Conservation (phyloP, 1,140 invertebrate species). For the Diachasma alloeum region DNA sequence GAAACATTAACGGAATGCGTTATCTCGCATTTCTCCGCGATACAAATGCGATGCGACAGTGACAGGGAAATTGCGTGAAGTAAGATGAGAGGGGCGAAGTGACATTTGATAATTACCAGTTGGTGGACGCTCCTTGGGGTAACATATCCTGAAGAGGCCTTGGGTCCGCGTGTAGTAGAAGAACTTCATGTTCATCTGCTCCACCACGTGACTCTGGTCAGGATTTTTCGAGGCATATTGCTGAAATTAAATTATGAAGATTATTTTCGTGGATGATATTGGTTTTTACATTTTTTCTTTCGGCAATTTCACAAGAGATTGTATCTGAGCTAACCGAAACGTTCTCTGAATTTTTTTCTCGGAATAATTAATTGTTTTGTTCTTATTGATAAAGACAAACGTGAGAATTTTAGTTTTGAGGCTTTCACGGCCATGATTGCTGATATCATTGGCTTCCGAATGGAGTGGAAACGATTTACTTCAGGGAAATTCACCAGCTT, state of each 20-base stretch:
- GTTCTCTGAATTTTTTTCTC: no score
- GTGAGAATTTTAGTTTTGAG: no score
- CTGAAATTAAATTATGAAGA: conserved; percentile 66
- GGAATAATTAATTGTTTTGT: no score
- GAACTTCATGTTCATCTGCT: conserved; percentile 83
- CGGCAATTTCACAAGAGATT: no score
- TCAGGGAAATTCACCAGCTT: no score
- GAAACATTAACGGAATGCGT: conserved; percentile 21
- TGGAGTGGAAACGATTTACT: no score
- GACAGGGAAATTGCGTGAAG: neutral
- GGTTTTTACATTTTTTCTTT: neutral
- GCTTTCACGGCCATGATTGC: no score
- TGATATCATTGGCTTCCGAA: no score
- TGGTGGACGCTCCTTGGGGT: conserved; percentile 86
- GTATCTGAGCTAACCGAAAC: no score
- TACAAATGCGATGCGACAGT: neutral
- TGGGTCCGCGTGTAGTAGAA: conserved; percentile 87
- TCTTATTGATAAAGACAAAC: no score
- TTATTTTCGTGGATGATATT: neutral
- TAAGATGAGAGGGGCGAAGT: conserved; percentile 2
- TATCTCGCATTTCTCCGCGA: neutral
- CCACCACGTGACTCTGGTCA: conserved; percentile 76
- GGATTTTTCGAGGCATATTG: conserved; percentile 75
- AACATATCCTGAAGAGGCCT: conserved; percentile 90
- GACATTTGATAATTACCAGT: conserved; percentile 67